Evolutionary conservation across 2,888 invertebrate genomes (phyloP).

Genomic region (Epirrhoe alternata): DNA sequence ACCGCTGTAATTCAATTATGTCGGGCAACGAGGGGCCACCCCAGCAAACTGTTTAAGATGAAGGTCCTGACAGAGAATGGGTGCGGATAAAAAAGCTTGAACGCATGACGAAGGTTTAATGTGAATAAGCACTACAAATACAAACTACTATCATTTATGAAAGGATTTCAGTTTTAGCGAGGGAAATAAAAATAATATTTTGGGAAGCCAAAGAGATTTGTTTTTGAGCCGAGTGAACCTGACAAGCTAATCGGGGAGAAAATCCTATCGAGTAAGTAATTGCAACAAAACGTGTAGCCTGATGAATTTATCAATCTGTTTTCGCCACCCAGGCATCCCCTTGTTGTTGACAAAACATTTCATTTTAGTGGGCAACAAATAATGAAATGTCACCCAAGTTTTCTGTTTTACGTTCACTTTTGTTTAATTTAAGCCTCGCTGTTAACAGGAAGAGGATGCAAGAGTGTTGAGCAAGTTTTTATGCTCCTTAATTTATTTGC

Average conservation of each 20-base stretch:
- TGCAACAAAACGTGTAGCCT: neutral
- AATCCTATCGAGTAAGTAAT: neutral
- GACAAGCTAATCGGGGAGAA: neutral
- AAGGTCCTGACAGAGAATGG: slow-evolving; percentile 22
- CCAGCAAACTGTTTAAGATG: slow-evolving; percentile 30
- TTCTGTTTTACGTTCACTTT: slow-evolving; percentile 29
- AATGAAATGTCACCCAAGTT: slow-evolving; percentile 22
- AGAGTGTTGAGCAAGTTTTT: slow-evolving; percentile 46
- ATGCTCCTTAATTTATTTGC: slow-evolving; percentile 52
- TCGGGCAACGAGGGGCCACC: slow-evolving; percentile 20
- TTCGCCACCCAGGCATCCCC: slow-evolving; percentile 10
- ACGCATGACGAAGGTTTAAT: slow-evolving; percentile 22
- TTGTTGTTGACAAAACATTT: slow-evolving; percentile 19
- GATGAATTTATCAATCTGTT: slow-evolving; percentile 5
- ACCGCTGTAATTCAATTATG: slow-evolving; percentile 37
- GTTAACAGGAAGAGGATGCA: slow-evolving; percentile 45
- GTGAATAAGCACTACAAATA: slow-evolving; percentile 17
- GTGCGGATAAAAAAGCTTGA: slow-evolving; percentile 15
- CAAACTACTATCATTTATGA: slow-evolving; percentile 15
- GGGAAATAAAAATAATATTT: neutral
- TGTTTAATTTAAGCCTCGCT: slow-evolving; percentile 28
- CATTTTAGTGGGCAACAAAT: slow-evolving; percentile 19
- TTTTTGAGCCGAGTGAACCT: too few species aligned
- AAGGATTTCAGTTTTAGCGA: neutral
- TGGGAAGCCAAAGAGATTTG: too few species aligned